Conservation (phyloP, 2,113 vertebrate genomes). For the Ondatra zibethicus region DNA sequence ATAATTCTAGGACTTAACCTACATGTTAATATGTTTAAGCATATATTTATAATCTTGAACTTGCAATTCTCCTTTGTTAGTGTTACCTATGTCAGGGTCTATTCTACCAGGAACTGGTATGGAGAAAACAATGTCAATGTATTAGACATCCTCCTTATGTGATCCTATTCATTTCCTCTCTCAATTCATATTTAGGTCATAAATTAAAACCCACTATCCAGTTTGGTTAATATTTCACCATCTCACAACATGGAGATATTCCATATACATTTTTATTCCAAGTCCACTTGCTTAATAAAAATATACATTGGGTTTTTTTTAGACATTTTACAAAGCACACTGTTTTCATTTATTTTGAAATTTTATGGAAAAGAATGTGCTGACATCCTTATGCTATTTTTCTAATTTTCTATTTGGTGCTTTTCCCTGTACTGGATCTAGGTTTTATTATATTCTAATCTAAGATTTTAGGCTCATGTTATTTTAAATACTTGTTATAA, state of each 20-base stretch:
- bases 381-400: not conserved
- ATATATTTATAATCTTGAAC: not conserved
- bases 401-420: accelerated
- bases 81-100: no score
- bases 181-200: not conserved
- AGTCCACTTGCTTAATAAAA: not conserved
- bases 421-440: not conserved
- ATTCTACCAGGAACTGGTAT: not conserved
- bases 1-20: not conserved
- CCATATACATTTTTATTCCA: not conserved
- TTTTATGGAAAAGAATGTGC: not conserved
- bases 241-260: not conserved
- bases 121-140: not conserved
- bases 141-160: not conserved
- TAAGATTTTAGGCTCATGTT: not conserved
- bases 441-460: not conserved
- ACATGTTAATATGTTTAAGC: not conserved
- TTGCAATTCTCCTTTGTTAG: not conserved
- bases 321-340: not conserved
- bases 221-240: not conserved
- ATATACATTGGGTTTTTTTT: no score
- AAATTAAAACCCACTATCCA: not conserved
- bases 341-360: not conserved
- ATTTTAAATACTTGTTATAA: not conserved
- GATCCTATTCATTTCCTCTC: not conserved